Evolutionary conservation across 2,797 vertebrate species (phyloP).

Genomic region (Glyptemys insculpta): DNA sequence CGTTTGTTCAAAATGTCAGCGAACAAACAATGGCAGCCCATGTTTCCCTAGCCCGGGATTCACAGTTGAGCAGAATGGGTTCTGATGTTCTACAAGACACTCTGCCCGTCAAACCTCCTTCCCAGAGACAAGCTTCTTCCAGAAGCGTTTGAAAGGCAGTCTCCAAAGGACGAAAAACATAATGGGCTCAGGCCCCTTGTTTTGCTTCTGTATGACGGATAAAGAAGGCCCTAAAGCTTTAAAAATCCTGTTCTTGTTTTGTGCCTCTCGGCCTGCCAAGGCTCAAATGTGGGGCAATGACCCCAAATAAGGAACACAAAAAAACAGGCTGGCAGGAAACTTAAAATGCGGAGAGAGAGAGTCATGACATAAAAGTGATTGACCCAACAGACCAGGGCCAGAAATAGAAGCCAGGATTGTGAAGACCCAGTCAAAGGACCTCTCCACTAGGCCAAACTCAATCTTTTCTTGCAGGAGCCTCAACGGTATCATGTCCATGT

Average conservation of each 20-base stretch:
- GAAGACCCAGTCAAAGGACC: neutral
- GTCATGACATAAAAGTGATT: no score
- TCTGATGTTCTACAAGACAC: neutral
- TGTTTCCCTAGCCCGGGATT: neutral
- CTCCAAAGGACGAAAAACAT: neutral
- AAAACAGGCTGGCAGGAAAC: neutral
- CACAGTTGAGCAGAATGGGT: neutral
- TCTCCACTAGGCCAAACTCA: no score
- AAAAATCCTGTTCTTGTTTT: neutral
- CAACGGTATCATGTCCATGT: neutral
- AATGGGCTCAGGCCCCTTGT: neutral
- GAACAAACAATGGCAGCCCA: neutral
- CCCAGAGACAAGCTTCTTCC: neutral
- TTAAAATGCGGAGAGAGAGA: neutral
- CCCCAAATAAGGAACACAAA: neutral
- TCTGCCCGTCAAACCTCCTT: neutral
- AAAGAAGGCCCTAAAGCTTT: neutral
- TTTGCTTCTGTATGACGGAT: neutral
- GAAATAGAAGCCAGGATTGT: neutral
- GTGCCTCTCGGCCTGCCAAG: neutral
- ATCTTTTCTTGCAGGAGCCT: neutral
- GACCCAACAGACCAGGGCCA: neutral
- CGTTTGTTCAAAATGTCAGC: conserved; percentile 7
- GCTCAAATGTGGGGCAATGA: neutral
- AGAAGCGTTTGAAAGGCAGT: neutral